A percentile compares a stretch with the other conserved stretches of the same genome.
These are phyloP conservation scores for Linurgus olivaceus DNA, from an alignment of 2,797 vertebrate species.

Conservation along the genomic window DNA sequence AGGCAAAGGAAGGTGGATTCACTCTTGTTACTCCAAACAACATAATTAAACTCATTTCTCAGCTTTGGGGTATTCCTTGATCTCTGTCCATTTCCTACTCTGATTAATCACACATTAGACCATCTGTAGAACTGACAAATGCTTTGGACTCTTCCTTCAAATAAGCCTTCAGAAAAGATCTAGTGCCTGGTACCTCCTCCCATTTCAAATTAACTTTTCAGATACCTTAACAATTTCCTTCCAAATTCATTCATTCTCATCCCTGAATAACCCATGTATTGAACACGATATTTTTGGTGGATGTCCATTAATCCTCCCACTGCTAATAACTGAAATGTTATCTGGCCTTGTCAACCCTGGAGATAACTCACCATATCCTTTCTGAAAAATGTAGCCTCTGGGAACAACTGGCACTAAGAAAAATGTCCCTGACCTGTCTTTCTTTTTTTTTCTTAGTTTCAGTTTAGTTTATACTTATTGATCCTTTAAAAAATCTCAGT, in stretches of 20 bases:
- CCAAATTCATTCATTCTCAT: not conserved
- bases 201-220: slow-evolving; percentile 47
- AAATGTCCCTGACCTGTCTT: not conserved
- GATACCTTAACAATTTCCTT: slow-evolving; percentile 17
- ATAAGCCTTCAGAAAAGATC: slow-evolving; percentile 40
- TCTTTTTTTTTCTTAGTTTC: not conserved
- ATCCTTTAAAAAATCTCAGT: not conserved
- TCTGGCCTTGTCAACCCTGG: not conserved
- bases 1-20: not conserved
- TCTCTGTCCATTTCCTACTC: not conserved
- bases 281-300: slow-evolving; percentile 30
- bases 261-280: not conserved
- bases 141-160: not conserved
- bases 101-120: not conserved
- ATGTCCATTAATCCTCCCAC: slow-evolving; percentile 15
- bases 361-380: slow-evolving; percentile 1
- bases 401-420: not conserved
- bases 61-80: not conserved
- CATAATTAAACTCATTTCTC: not conserved
- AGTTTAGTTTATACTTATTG: not conserved
- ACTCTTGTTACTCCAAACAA: not conserved
- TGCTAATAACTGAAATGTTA: not conserved
- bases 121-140: not conserved
- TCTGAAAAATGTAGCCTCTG: slow-evolving; percentile 19
- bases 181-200: not conserved